Percentiles rank a stretch among this genome's conserved stretches.
These are phyloP conservation scores for Acanthoscelides obtectus DNA, from an alignment of 2,888 invertebrate genomes.

Conservation along the genomic window DNA sequence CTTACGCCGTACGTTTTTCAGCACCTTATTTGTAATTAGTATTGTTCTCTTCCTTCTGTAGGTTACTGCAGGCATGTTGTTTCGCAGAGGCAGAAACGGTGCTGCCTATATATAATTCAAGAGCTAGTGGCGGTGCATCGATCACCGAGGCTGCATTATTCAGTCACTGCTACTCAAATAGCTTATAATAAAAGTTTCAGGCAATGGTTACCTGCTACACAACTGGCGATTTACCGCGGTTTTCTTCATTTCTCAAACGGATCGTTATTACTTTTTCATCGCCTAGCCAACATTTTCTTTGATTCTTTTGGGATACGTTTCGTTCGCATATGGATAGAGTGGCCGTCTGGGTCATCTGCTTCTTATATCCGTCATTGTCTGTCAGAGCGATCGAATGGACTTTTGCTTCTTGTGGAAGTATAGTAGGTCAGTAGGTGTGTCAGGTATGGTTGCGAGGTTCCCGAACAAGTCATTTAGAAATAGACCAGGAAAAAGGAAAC, in stretches of 20 bases:
- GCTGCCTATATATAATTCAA: neutral
- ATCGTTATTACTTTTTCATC: neutral
- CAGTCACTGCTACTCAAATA: neutral
- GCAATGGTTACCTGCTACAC: neutral
- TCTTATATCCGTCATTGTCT: too few relatives aligned
- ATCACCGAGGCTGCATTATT: neutral
- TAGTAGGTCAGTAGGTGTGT: too few relatives aligned
- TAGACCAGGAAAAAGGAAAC: too few relatives aligned
- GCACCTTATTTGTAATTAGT: too few relatives aligned
- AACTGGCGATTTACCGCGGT: neutral
- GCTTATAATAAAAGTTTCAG: neutral
- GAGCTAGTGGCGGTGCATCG: neutral
- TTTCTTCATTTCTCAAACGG: neutral
- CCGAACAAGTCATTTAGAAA: too few relatives aligned
- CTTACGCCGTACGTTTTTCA: too few relatives aligned
- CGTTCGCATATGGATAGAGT: neutral
- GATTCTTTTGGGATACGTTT: neutral
- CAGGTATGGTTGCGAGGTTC: too few relatives aligned
- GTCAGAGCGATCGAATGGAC: too few relatives aligned
- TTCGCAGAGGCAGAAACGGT: neutral
- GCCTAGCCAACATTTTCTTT: neutral
- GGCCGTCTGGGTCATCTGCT: too few relatives aligned
- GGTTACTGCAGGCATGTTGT: neutral
- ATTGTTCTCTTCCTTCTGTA: neutral
- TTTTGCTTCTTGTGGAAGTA: too few relatives aligned